Evolutionary conservation across 2,113 vertebrate genomes (phyloP).

Genomic region (Macquaria australasica): DNA sequence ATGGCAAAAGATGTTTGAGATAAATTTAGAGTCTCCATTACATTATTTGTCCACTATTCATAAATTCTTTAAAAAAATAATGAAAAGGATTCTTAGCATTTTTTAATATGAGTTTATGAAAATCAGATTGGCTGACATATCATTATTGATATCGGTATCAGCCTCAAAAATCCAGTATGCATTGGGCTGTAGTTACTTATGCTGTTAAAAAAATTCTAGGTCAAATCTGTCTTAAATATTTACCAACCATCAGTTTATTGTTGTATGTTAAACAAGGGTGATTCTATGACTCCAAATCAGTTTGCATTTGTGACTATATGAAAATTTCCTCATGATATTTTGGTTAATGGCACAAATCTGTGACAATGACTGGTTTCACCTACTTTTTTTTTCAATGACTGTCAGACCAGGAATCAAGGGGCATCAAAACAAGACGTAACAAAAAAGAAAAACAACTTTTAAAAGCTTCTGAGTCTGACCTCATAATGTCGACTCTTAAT

Average conservation of each 20-base stretch:
- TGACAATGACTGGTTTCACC: not conserved
- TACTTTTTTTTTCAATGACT: not conserved
- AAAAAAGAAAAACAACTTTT: conserved; percentile 34
- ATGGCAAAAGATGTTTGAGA: not conserved
- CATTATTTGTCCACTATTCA: no score
- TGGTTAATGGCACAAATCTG: not conserved
- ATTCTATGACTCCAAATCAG: not conserved
- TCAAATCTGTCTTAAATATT: not conserved
- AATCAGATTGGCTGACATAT: not conserved
- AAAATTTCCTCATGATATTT: not conserved
- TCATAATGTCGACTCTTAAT: conserved; percentile 72
- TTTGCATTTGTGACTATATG: not conserved
- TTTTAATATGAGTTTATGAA: not conserved
- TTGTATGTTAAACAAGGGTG: not conserved
- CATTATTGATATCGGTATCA: not conserved
- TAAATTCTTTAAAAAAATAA: no score
- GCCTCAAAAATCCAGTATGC: not conserved
- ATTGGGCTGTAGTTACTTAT: not conserved
- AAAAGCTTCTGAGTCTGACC: conserved; percentile 57
- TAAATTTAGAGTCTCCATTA: not conserved
- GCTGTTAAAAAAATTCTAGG: no score
- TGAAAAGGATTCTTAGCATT: no score
- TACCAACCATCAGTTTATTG: not conserved
- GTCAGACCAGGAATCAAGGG: conserved; percentile 1
- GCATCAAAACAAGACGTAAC: not conserved